Base-by-base conservation (phyloP, 2,888 invertebrate genomes). In the Junonia oenone region DNA sequence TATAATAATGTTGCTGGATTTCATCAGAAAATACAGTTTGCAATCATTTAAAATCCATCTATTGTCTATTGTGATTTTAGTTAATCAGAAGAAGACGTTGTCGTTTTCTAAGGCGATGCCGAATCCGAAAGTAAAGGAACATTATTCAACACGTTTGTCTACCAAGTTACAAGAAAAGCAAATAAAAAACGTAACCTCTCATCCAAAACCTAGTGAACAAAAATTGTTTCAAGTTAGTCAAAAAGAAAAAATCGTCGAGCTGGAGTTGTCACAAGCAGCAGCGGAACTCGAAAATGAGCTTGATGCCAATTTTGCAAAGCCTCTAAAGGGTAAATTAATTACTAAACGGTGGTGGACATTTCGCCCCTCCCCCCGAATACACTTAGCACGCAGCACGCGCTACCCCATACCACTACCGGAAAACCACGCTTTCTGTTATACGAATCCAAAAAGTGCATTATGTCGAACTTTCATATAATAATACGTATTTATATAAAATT, bases 351-450 rank as follows among this genome's bases (percentile, higher is more conserved):
- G n/a, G n/a, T n/a, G n/a, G n/a, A n/a, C n/a, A n/a, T n/a, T n/a
- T n/a, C n/a, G 49, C 3, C 51, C 51, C 2, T 72, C 77, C 0
- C 51, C 73, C n/a, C 75, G 68, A 61, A 56, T 82, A 4, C 66
- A 73, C 64, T 63, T 81, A 51, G 65, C 59, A n/a, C 59, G 66
- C 1, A 83, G 83, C 60, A 69, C 76, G 1, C 72, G 69, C 51
- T 68, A 72, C 14, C 70, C 72, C 1, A 35, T 80, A 38, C 83
- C 83, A 0, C 63, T 78, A 26, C 71, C 81, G 6, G 76, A 73
- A 68, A 83, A 83, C 55, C 74, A 83, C 55, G 75, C 71, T 0
- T 79, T 76, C 64, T 83, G 83, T 59, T 73, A 69, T 56, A 69
- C 68, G 4, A 69, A 80, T 37, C 83, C 83, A 6, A 60, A 66